Evolutionary conservation across 1,140 invertebrate species (phyloP), one percentile per base, ranked within the genome.

Genomic region (Uloborus diversus): DNA sequence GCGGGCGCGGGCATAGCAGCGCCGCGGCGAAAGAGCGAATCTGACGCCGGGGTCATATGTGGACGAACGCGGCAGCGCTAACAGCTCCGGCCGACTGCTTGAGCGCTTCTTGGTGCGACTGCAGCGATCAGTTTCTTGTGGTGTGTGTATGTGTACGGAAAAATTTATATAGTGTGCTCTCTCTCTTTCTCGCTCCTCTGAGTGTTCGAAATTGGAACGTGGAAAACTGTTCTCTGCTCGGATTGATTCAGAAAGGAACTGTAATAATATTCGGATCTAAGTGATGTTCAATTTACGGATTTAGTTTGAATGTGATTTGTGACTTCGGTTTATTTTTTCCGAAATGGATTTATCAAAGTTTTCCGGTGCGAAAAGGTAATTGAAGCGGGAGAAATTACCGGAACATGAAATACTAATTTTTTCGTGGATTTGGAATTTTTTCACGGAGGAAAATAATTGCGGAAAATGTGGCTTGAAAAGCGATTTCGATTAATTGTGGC

Each of bases 1-100:
- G n/a, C n/a, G n/a, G n/a, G n/a, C n/a, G n/a, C n/a, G 33, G 11
- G 25, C 53, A 14, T n/a, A 35, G 53, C 69, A 57, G 53, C 33
- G 69, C 49, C 66, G 30, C 51, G 51, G 49, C 30, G 51, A 51
- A 71, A 71, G 53, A 71, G 53, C 69, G 69, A 33, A 30, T 23
- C 69, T n/a, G n/a, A 35, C 30, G 30, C 14, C 25, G 69, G 69
- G 69, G 69, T 71, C 69, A 71, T 71, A 71, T 71, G 69, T 71
- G 53, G 53, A 57, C 53, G 51, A 35, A 57, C 51, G 11, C 68
- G 51, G 68, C 51, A 70, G 28, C 25, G 68, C 32, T 20, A 27
- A 53, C 53, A 32, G 69, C 32, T 25, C 51, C 69, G 20, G 25
- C 42, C 53, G 13, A 42, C 53, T 37, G 33, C 14, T 59, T 35